Base-by-base conservation (phyloP, 2,113 vertebrate genomes). In the Peromyscus leucopus region DNA sequence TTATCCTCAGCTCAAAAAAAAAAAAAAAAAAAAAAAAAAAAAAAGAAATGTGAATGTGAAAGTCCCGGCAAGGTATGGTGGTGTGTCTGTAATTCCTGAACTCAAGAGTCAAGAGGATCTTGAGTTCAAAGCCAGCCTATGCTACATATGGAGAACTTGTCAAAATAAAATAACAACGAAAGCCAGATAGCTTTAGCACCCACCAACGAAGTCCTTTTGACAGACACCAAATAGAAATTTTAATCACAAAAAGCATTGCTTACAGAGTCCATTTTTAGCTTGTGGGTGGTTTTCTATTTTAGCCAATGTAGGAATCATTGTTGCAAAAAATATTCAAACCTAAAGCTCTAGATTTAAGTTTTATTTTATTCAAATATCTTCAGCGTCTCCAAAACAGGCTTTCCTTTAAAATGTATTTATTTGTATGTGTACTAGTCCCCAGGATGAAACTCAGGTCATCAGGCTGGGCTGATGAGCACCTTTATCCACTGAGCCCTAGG, bases 111-210 rank as follows among this genome's bases (percentile, higher is more conserved):
- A 7, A 28, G n/a, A 61, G 55, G 26, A 61, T 61, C 28, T n/a
- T n/a, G n/a, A n/a, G n/a, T n/a, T n/a, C n/a, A n/a, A n/a, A n/a
- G n/a, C n/a, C n/a, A n/a, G n/a, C n/a, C n/a, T 63, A 42, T 5
- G 55, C 71, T 76, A 61, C 1, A 19, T 61, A 33, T 12, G 7
- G 24, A 24, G 11, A 76, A 5, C n/a, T n/a, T 55, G 42, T 51
- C 75, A 51, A 91, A 94, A 90, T 59, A 92, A 76, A 94, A 71
- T 94, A 76, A 95, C 79, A 80, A 95, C 71, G 36, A 96, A 97
- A 75, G 55, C 39, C 87, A 69, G 21, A 84, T 88, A 87, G 46
- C 90, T 94, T 96, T 65, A 65, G 71, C 31, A 89, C 8, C 61
- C 80, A 94, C 24, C n/a, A 28, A 96, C 57, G 92, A 75, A 96